Evolutionary conservation across 1,140 invertebrate species (phyloP), one percentile per base, ranked within the genome.

Genomic region (Drosophila pachea): DNA sequence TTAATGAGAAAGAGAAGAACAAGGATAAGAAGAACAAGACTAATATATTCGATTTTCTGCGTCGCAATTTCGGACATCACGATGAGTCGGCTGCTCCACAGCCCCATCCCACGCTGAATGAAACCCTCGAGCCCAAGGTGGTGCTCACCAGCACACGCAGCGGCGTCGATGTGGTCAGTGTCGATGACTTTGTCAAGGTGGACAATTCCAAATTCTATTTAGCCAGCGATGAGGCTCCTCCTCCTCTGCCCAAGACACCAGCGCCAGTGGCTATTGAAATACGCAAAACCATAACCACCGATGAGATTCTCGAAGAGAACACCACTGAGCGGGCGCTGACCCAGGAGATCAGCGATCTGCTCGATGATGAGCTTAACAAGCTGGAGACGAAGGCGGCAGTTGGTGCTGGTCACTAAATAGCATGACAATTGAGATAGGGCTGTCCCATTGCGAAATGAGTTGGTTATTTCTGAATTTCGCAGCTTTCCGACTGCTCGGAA

Each of bases 201-300:
- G 86, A 89, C 9, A 88, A 87, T 55, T 89, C 88, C 2, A 88
- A 84, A 43, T 89, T 89, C 62, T 89, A 89, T 71, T 53, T 89
- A 42, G 47, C 76, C 7, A 72, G 53, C 42, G 69, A 76, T 14
- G 75, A 77, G 52, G 35, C 43, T 12, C 79, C 79, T 4, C 79
- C 79, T 0, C 87, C 87, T 0, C 16, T 88, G 8, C 83, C 87
- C 5, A 75, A 73, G n/a, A 79, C 87, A 6, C 75, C 83, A 5
- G 87, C 87, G 14, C 87, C 87, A 5, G 88, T 89, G 0, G 87
- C 83, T 16, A 88, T 89, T 52, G 86, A 89, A 63, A 88, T 89
- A 29, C 74, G 72, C 2, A 87, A 83, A 38, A 89, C 73, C 8
- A 83, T 88, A 11, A 79, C 69, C 48, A 89, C 86, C 0, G 74